A percentile compares a stretch with the other conserved stretches of the same genome.
phyloP scores from a whole-genome alignment of 2,888 invertebrate genomes.

The Drosophila meridiana region DNA sequence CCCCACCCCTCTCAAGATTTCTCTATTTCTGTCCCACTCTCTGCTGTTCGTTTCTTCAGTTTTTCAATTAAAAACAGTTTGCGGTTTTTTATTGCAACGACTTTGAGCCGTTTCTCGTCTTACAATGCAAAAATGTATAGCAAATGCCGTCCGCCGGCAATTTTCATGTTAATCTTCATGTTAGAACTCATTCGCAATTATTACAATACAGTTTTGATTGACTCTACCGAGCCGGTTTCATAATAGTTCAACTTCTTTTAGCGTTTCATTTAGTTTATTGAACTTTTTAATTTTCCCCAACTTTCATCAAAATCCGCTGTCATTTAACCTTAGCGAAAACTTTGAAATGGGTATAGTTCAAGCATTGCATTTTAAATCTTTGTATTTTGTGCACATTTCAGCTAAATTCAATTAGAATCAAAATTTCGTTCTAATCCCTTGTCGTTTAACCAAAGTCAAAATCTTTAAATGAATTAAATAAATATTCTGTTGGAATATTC shows the following conservation, averaged over 20 bases:
- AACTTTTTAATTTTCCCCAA: background rate
- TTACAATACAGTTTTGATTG: background rate
- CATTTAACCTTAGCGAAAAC: background rate
- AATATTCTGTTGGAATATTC: background rate
- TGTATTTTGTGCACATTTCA: background rate
- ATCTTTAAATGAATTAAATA: background rate
- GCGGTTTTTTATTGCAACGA: conserved; percentile 69
- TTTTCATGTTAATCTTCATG: conserved; percentile 19
- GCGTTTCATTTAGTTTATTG: too few species aligned
- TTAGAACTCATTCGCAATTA: background rate
- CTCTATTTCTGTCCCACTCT: background rate
- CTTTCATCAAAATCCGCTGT: too few species aligned
- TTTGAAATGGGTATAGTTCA: background rate
- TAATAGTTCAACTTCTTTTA: background rate
- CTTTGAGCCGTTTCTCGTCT: conserved; percentile 77
- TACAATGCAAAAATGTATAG: conserved; percentile 41
- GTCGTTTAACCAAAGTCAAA: background rate
- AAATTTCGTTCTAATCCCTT: background rate
- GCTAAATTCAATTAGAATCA: background rate
- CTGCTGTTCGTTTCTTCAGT: conserved; percentile 5
- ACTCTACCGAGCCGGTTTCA: too few species aligned
- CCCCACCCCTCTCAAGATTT: background rate
- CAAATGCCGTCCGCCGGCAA: conserved; percentile 11
- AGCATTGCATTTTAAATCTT: background rate
- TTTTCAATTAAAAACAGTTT: conserved; percentile 73